Base-by-base conservation (phyloP, 2,888 invertebrate species). In the Ectemnius lituratus region DNA sequence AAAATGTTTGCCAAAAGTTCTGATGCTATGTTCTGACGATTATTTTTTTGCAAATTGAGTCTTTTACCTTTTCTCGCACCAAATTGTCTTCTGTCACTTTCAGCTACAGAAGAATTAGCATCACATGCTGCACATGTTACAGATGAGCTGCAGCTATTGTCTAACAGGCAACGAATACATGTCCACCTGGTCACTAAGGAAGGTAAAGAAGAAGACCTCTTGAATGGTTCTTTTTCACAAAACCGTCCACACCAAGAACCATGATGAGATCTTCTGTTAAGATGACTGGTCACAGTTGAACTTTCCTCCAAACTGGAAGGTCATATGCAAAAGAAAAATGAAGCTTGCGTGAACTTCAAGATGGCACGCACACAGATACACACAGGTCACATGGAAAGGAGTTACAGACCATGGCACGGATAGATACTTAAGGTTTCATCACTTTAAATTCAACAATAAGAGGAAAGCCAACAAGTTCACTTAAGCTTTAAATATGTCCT, bases 101-200 rank as follows among this genome's bases (percentile, higher is more conserved):
- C 84, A 4, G 86, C 85, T 79, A 88, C 88, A n/a, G 86, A 86
- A 20, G 88, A 89, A 82, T 86, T 88, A 0, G 95, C 93, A 83
- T 95, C 93, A 84, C 96, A 96, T 4, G 95, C 95, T 84, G 95
- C 94, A 90, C 96, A 96, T 80, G 94, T 92, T 0, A 93, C 92
- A 69, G 93, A 92, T 20, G 93, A 93, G 8, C 93, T 93, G 81
- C 88, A 89, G 78, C 93, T 93, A 91, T 96, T 96, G 78, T 94
- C 93, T 67, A 96, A 91, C 1, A 96, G 95, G 88, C 96, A 96
- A 82, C 95, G 93, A 82, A 93, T 93, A 87, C 95, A 95, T 11
- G 94, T 93, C 95, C 95, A 95, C 81, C 84, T 87, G 14, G 85
- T 87, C 18, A 89, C 85, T 68, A 91, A 75, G 5, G 87, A 86